Base-by-base conservation (phyloP, 2,113 vertebrate species). In the Sebastes schlegelii region DNA sequence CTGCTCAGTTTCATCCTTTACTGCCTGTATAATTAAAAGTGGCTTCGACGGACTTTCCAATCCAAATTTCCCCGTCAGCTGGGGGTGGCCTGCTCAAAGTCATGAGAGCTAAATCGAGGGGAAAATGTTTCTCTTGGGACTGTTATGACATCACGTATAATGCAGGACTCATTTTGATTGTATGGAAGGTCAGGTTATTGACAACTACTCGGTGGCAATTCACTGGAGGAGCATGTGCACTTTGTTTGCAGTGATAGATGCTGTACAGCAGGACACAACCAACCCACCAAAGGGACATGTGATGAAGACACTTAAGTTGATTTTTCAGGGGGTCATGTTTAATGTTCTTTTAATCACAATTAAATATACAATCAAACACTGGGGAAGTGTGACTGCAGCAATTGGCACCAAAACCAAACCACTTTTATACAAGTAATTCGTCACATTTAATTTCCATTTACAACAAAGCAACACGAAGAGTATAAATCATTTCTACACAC, bases 1-100 rank as follows among this genome's bases (percentile, higher is more conserved):
- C 87, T 84, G 92, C 92, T 93, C 91, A 84, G 86, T 94, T 96
- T 94, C 86, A 91, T 91, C 91, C 90, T 90, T 89, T 92, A 86
- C 86, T 85, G 74, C 73, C 48, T 66, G 67, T 78, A 84, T 95
- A 95, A 95, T 96, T 95, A 94, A 93, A 94, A 89, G 86, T 83
- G 85, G 82, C 83, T 85, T 79, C 77, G 26, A 84, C 64, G 0
- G 81, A 87, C 86, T 84, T 85, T 88, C 79, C 63, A 66, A 82
- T 91, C 82, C 84, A 90, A 82, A 90, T 84, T 79, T 88, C 68
- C 68, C 76, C 42, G 58, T 86, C 79, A 85, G 79, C 46, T 66
- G 54, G 77, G 86, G 79, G 82, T 61, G 74, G 68, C 40, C 74
- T 26, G 48, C 83, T 89, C 77, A 86, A 87, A 90, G 79, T 88